A percentile compares a stretch with the other conserved stretches of the same genome.
Conservation (phyloP, 2,888 invertebrate species). For the Ochlodes sylvanus region DNA sequence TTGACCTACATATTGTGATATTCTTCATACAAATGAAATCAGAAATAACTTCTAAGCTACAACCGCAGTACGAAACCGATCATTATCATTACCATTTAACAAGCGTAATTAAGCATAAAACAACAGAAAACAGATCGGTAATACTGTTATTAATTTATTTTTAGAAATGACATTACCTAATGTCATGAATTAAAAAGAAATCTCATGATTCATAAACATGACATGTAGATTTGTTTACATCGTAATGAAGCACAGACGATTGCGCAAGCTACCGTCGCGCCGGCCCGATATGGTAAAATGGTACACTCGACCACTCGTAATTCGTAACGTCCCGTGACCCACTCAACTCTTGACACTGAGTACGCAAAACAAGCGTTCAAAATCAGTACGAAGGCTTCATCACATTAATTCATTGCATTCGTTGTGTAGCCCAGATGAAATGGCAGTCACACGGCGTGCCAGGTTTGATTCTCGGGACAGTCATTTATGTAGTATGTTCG, state of each 20-base stretch:
- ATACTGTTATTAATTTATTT: background rate
- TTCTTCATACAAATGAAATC: too few species aligned
- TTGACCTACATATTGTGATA: too few species aligned
- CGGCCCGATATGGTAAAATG: conserved; percentile 49
- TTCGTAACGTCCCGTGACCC: conserved; percentile 56
- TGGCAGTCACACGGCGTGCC: too few species aligned
- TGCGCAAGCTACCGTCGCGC: conserved; percentile 51
- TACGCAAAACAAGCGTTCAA: conserved; percentile 40
- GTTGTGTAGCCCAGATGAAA: too few species aligned
- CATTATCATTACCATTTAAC: too few species aligned
- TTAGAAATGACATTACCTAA: background rate
- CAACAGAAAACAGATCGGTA: too few species aligned
- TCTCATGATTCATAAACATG: conserved; percentile 40
- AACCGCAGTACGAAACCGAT: too few species aligned
- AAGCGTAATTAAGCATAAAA: too few species aligned
- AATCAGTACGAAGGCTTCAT: conserved; percentile 38
- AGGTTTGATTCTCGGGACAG: too few species aligned
- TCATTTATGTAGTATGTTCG: too few species aligned
- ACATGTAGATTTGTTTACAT: conserved; percentile 24
- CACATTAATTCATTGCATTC: background rate
- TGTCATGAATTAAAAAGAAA: conserved; percentile 14
- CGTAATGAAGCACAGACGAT: conserved; percentile 40
- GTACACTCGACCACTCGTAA: conserved; percentile 9
- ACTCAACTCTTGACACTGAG: conserved; percentile 44
- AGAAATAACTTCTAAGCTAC: too few species aligned